Evolutionary conservation across 2,113 vertebrate genomes (phyloP).

Genomic region (Paramormyrops kingsleyae): DNA sequence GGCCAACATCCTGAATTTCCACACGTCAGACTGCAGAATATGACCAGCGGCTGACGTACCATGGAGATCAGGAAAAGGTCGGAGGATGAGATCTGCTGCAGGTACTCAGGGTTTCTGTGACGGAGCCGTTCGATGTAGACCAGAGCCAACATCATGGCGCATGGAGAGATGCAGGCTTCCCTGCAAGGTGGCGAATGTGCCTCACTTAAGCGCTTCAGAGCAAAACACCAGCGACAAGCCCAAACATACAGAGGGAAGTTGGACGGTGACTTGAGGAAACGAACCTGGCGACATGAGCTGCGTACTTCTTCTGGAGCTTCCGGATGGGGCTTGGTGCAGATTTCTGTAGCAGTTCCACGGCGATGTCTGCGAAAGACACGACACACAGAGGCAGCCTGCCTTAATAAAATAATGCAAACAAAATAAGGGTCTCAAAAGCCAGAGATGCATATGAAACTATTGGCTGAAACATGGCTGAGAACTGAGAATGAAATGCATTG

Average conservation of each 20-base stretch:
- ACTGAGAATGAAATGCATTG: neutral
- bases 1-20: neutral
- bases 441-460: neutral
- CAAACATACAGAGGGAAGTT: too few relatives aligned
- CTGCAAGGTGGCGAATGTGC: constrained; percentile 44
- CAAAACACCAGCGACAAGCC: neutral
- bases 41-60: constrained; percentile 59
- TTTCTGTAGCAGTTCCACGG: constrained; percentile 93
- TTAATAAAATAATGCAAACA: neutral
- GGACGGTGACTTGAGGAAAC: neutral
- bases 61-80: constrained; percentile 97
- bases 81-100: constrained; percentile 94
- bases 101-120: constrained; percentile 92
- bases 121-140: constrained; percentile 96
- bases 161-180: constrained; percentile 94
- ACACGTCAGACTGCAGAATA: neutral
- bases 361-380: constrained; percentile 71
- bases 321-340: constrained; percentile 92
- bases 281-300: constrained; percentile 86
- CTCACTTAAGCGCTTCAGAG: neutral
- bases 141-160: constrained; percentile 96
- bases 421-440: neutral
- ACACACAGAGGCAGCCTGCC: neutral
- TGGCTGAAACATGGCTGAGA: neutral
- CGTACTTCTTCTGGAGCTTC: constrained; percentile 93